phyloP scores from a whole-genome alignment of 2,888 invertebrate genomes.

The Nephrotoma flavescens region DNA sequence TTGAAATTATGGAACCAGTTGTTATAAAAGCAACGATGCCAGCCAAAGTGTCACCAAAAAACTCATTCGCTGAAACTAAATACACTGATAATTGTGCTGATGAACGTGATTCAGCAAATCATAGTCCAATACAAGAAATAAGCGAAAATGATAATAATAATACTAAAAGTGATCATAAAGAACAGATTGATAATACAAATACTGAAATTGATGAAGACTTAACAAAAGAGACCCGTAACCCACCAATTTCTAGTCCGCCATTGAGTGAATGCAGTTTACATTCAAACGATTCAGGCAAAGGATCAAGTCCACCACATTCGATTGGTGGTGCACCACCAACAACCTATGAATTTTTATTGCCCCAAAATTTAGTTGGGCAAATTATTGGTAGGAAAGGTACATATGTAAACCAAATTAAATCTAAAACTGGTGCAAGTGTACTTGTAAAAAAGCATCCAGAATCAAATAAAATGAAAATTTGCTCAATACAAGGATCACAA shows the following conservation, averaged over 20 bases:
- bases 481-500: constrained; percentile 67
- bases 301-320: constrained; percentile 28
- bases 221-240: neutral
- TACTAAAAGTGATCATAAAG: neutral
- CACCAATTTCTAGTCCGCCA: constrained; percentile 41
- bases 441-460: constrained; percentile 57
- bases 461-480: constrained; percentile 61
- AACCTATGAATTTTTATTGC: constrained; percentile 50
- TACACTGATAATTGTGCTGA: constrained; percentile 22
- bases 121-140: constrained; percentile 45
- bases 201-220: neutral
- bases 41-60: constrained; percentile 28
- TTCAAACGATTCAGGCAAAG: constrained; percentile 30
- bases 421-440: constrained; percentile 63
- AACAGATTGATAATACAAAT: neutral
- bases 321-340: constrained; percentile 23
- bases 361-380: constrained; percentile 63
- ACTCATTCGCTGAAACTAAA: constrained; percentile 28
- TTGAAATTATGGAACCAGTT: constrained; percentile 21
- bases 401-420: constrained; percentile 67
- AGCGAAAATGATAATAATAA: constrained; percentile 4
- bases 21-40: constrained; percentile 27
- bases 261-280: constrained; percentile 35
- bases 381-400: constrained; percentile 74
- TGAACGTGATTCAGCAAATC: constrained; percentile 54